Evolutionary conservation across 2,888 invertebrate species (phyloP).

Genomic region (Erebia aethiops): DNA sequence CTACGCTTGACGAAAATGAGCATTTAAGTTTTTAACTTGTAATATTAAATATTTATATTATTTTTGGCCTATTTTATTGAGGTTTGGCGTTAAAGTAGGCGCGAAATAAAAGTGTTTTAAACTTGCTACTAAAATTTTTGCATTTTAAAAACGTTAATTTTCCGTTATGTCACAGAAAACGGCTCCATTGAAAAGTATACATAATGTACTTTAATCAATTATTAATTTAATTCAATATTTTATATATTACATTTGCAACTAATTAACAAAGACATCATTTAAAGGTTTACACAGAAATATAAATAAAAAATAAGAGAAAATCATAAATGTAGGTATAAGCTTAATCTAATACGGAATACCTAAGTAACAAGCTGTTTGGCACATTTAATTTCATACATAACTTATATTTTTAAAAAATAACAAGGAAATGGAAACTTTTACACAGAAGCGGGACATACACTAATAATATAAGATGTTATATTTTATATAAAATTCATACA

Average conservation of each 20-base stretch:
- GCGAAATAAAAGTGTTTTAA: not conserved
- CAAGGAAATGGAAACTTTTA: constrained; percentile 19
- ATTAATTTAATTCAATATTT: not conserved
- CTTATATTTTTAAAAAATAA: constrained; percentile 23
- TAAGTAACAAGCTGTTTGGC: constrained; percentile 26
- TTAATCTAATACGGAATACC: constrained; percentile 2
- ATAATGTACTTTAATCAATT: not conserved
- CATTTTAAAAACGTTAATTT: not conserved
- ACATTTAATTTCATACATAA: constrained; percentile 27
- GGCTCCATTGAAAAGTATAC: too few species aligned
- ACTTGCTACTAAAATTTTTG: too few species aligned
- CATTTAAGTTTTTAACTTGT: not conserved
- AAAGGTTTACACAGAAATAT: not conserved
- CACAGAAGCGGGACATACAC: constrained; percentile 20
- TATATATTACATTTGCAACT: not conserved
- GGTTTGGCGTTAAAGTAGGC: not conserved
- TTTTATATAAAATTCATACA: constrained; percentile 32
- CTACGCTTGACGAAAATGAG: not conserved
- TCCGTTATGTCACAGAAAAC: too few species aligned
- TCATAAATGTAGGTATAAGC: not conserved
- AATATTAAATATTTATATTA: not conserved
- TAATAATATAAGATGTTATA: constrained; percentile 16
- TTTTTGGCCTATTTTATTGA: not conserved
- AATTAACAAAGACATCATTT: not conserved
- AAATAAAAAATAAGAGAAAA: not conserved